Conservation (phyloP, 2,113 vertebrate species). For the Syngnathoides biaculeatus region DNA sequence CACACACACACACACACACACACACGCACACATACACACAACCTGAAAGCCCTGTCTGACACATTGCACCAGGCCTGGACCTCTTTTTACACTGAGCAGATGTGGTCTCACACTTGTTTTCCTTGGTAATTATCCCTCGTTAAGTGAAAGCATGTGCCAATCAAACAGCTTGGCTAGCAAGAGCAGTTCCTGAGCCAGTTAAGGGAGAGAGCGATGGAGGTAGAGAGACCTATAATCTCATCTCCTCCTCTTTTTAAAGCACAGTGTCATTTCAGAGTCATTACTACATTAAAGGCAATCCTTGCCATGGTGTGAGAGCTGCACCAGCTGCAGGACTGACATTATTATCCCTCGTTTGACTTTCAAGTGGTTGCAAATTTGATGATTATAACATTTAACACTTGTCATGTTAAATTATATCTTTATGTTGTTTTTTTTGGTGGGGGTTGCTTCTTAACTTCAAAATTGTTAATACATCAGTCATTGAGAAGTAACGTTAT, state of each 20-base stretch:
- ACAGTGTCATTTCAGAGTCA: constrained; percentile 63
- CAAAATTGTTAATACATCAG: background rate
- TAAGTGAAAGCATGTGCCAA: constrained; percentile 96
- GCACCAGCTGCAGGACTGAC: constrained; percentile 43
- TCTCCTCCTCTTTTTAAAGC: constrained; percentile 51
- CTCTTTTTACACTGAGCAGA: constrained; percentile 88
- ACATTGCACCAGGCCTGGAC: constrained; percentile 73
- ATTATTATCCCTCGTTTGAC: constrained; percentile 58
- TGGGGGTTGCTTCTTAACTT: background rate
- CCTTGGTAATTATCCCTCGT: constrained; percentile 97
- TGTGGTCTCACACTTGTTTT: constrained; percentile 88
- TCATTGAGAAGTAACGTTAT: background rate
- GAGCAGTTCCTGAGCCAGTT: constrained; percentile 59
- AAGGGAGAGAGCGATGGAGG: constrained; percentile 20
- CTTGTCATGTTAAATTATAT: constrained; percentile 49
- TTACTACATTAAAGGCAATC: constrained; percentile 68
- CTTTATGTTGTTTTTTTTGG: constrained; percentile 7
- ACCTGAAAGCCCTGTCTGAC: constrained; percentile 75
- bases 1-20: constrained; percentile 8
- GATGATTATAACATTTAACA: constrained; percentile 62
- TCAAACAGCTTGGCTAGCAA: constrained; percentile 84
- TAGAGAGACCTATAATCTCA: constrained; percentile 53
- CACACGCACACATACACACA: constrained; percentile 26
- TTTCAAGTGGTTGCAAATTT: constrained; percentile 63
- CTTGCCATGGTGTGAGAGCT: constrained; percentile 24